Conservation (phyloP, 1,140 invertebrate genomes). For the Drosophila dunni region DNA sequence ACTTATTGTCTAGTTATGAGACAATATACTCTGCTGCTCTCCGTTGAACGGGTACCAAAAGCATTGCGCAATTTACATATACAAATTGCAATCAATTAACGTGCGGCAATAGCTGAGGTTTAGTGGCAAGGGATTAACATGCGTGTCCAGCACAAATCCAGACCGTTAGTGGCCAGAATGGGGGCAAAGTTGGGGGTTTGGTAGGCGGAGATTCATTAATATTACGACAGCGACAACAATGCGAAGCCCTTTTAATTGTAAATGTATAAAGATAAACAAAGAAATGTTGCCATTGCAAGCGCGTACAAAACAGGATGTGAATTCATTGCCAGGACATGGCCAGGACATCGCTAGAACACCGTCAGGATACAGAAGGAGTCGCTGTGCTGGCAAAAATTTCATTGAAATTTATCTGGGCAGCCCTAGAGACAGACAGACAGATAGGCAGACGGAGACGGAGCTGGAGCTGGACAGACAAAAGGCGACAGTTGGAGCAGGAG, state of each 20-base stretch:
- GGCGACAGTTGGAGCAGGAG: conserved; percentile 33
- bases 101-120: conserved; percentile 17
- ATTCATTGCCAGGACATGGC: background rate
- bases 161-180: background rate
- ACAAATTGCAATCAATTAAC: conserved; percentile 81
- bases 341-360: conserved; percentile 5
- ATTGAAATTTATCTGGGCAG: conserved; percentile 76
- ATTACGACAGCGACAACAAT: conserved; percentile 75
- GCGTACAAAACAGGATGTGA: conserved; percentile 9
- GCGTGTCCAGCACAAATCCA: conserved; percentile 10
- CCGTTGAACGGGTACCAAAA: background rate
- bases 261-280: conserved; percentile 81
- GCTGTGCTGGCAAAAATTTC: conserved; percentile 69
- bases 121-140: background rate
- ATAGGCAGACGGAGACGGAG: background rate
- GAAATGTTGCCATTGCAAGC: conserved; percentile 62
- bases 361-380: conserved; percentile 12
- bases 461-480: conserved; percentile 38
- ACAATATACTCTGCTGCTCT: too few species aligned
- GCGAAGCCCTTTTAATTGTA: conserved; percentile 78
- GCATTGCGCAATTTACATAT: conserved; percentile 69
- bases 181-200: conserved; percentile 14
- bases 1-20: too few species aligned
- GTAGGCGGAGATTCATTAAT: conserved; percentile 72
- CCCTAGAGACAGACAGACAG: conserved; percentile 6